Evolutionary conservation across 2,888 invertebrate species (phyloP).

Genomic region (Herminia tarsipennalis): DNA sequence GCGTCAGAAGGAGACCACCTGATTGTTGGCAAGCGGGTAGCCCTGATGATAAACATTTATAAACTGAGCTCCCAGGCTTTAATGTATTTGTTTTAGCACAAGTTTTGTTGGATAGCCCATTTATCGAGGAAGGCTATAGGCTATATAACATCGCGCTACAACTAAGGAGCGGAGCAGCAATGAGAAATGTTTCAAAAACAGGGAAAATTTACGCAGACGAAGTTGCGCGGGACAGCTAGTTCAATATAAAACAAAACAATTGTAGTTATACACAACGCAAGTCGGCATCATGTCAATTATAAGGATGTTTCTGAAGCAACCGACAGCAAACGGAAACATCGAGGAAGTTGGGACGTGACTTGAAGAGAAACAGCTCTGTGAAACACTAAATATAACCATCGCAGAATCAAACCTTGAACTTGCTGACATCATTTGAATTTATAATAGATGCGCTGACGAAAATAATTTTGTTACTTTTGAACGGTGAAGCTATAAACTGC

Average conservation of each 20-base stretch:
- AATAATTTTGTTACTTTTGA: not conserved
- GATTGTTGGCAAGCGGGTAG: too few relatives aligned
- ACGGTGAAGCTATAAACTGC: too few relatives aligned
- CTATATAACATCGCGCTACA: not conserved
- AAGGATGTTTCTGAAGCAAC: conserved; percentile 23
- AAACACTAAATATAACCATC: conserved; percentile 19
- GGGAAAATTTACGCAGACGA: too few relatives aligned
- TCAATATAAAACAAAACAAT: not conserved
- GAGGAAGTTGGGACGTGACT: conserved; percentile 22
- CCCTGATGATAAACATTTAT: too few relatives aligned
- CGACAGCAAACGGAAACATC: conserved; percentile 22
- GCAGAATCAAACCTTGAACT: conserved; percentile 25
- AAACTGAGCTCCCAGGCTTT: too few relatives aligned
- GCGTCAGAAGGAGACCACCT: too few relatives aligned
- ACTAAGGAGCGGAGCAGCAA: not conserved
- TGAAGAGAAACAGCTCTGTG: conserved; percentile 15
- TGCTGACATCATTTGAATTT: conserved; percentile 15
- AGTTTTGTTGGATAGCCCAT: not conserved
- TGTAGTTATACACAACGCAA: not conserved
- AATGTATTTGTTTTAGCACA: too few relatives aligned
- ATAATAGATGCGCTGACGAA: conserved; percentile 6
- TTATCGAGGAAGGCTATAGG: not conserved
- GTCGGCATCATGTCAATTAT: conserved; percentile 1
- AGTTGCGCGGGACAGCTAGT: too few relatives aligned
- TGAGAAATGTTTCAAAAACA: too few relatives aligned